Conservation (phyloP, 2,888 invertebrate species). For the Apamea crenata region DNA sequence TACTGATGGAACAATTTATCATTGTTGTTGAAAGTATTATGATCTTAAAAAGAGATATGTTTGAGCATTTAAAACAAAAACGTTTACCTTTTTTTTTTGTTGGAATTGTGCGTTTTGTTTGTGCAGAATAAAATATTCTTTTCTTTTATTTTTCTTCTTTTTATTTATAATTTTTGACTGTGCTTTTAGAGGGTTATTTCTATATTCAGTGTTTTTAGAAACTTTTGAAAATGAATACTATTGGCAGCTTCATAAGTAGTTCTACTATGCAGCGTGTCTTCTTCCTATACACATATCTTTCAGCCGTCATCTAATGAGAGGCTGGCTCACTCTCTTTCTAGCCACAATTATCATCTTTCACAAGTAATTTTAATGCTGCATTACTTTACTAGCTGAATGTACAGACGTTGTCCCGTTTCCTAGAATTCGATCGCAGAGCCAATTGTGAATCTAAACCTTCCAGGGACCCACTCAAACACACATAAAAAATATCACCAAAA, state of each 20-base stretch:
- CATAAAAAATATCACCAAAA: not conserved
- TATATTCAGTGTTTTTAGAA: not conserved
- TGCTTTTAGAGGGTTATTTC: not conserved
- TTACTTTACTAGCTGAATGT: not conserved
- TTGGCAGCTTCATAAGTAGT: not conserved
- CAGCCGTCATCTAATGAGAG: not conserved
- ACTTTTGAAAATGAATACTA: not conserved
- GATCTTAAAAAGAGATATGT: not conserved
- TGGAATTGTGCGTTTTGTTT: too few relatives aligned
- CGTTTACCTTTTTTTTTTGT: too few relatives aligned
- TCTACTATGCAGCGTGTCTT: not conserved
- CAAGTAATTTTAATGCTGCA: not conserved
- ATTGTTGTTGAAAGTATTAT: slow-evolving; percentile 2
- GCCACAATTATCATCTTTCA: not conserved
- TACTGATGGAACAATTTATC: not conserved
- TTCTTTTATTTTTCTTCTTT: too few relatives aligned
- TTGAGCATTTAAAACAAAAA: not conserved
- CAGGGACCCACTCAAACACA: not conserved
- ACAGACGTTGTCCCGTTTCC: not conserved
- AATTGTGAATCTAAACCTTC: not conserved
- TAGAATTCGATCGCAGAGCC: not conserved
- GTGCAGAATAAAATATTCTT: too few relatives aligned
- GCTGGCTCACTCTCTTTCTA: not conserved
- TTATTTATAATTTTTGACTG: too few relatives aligned
- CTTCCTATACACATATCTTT: not conserved